Evolutionary conservation across 2,797 vertebrate species (phyloP).

Genomic region (Eulemur rubriventer): DNA sequence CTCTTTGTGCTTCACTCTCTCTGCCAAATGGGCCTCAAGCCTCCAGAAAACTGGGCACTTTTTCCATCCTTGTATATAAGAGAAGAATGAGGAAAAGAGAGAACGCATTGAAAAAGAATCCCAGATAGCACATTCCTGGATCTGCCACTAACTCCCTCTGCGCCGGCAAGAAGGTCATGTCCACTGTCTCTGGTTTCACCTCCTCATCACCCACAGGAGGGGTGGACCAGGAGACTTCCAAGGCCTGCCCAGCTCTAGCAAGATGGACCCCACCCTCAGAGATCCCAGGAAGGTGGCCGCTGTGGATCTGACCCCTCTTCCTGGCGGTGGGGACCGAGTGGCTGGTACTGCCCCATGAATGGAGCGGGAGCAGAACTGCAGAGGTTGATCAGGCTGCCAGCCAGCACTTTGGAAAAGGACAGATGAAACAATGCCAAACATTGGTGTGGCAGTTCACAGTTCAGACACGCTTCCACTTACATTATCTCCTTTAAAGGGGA

Average conservation of each 20-base stretch:
- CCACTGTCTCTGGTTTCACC: slow-evolving; percentile 20
- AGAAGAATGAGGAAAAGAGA: background rate
- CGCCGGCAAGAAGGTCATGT: background rate
- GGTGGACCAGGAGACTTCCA: background rate
- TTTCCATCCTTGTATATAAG: background rate
- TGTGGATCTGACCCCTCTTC: too few species aligned
- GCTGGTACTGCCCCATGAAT: background rate
- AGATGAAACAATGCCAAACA: background rate
- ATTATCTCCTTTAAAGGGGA: background rate
- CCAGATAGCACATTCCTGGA: background rate
- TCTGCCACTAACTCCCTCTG: background rate
- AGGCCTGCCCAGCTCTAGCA: background rate
- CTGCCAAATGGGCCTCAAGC: background rate
- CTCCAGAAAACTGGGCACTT: background rate
- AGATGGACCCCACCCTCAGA: background rate
- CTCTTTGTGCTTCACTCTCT: background rate
- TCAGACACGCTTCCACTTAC: background rate
- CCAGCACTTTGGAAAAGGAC: background rate
- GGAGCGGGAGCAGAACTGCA: background rate
- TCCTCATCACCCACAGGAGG: slow-evolving; percentile 5
- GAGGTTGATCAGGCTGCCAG: too few species aligned
- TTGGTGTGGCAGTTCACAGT: background rate
- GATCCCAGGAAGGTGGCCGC: background rate
- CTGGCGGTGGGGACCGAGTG: background rate
- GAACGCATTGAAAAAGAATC: background rate